Evolutionary conservation across 1,140 invertebrate genomes (phyloP).

Genomic region (Anoplophora glabripennis): DNA sequence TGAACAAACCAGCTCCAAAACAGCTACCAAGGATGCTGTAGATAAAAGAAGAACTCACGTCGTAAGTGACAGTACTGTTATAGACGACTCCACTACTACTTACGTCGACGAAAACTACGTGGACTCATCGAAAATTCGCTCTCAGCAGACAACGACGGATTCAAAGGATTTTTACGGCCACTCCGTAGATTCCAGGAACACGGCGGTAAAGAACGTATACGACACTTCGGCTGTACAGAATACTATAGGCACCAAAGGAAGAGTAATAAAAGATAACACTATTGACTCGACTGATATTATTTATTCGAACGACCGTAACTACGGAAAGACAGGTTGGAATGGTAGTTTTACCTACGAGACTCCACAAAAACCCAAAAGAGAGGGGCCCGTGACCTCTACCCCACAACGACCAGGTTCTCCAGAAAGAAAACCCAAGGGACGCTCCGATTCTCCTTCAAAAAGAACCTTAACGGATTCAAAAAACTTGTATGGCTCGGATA

Average conservation of each 20-base stretch:
- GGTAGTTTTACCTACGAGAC: conserved; percentile 37
- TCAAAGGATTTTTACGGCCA: conserved; percentile 40
- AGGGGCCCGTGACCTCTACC: neutral
- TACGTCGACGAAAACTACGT: conserved; percentile 33
- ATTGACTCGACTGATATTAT: conserved; percentile 35
- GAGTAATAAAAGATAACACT: conserved; percentile 35
- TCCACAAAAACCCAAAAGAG: conserved; percentile 21
- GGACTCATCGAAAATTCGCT: conserved; percentile 29
- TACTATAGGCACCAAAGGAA: conserved; percentile 40
- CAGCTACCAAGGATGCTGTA: neutral
- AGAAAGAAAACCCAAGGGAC: neutral
- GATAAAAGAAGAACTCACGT: neutral
- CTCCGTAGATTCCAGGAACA: conserved; percentile 28
- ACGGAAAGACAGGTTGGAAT: conserved; percentile 42
- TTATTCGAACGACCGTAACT: conserved; percentile 40
- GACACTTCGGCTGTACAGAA: conserved; percentile 39
- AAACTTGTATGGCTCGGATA: neutral
- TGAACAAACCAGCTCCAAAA: conserved; percentile 2
- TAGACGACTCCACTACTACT: neutral
- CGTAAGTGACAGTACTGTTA: neutral
- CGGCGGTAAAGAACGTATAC: conserved; percentile 37
- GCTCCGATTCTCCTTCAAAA: neutral
- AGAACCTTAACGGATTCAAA: neutral
- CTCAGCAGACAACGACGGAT: conserved; percentile 26
- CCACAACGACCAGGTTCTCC: conserved; percentile 1